A percentile compares a stretch with the other conserved stretches of the same genome.
Evolutionary conservation across 2,888 invertebrate species (phyloP).

Genomic region (Matsumyia berberina): DNA sequence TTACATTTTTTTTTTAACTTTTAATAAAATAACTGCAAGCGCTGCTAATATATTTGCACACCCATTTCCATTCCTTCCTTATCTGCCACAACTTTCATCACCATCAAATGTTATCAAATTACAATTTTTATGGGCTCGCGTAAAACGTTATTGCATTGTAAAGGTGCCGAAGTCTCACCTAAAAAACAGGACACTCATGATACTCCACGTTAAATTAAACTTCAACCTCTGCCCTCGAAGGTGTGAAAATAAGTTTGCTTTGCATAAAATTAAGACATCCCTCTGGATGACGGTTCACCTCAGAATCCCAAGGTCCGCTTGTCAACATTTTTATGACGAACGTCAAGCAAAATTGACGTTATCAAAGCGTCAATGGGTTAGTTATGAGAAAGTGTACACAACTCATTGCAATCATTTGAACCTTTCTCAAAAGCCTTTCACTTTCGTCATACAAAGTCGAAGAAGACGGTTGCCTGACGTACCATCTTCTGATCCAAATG

Average conservation of each 20-base stretch:
- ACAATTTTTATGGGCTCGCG: conserved; percentile 28
- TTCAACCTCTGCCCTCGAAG: background rate
- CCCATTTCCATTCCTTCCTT: background rate
- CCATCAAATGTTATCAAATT: conserved; percentile 45
- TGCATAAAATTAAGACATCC: conserved; percentile 1
- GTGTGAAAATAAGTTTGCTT: conserved; percentile 7
- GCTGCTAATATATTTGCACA: background rate
- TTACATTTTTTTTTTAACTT: background rate
- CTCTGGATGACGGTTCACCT: background rate
- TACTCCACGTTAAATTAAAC: background rate
- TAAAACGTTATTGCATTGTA: conserved; percentile 45
- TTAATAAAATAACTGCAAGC: conserved; percentile 1
- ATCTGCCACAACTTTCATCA: conserved; percentile 3
- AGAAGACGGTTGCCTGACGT: background rate
- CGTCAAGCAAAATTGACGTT: background rate
- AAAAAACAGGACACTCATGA: too few species aligned
- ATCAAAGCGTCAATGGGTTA: conserved; percentile 1
- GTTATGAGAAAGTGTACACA: conserved; percentile 5
- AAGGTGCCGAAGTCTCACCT: conserved; percentile 23
- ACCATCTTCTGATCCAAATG: conserved; percentile 4
- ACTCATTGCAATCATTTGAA: background rate
- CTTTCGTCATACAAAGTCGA: background rate
- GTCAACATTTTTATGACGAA: background rate
- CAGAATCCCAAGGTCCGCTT: too few species aligned
- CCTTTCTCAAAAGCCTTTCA: background rate